Base-by-base conservation (phyloP, 2,113 vertebrate species). In the Dasypus novemcinctus region DNA sequence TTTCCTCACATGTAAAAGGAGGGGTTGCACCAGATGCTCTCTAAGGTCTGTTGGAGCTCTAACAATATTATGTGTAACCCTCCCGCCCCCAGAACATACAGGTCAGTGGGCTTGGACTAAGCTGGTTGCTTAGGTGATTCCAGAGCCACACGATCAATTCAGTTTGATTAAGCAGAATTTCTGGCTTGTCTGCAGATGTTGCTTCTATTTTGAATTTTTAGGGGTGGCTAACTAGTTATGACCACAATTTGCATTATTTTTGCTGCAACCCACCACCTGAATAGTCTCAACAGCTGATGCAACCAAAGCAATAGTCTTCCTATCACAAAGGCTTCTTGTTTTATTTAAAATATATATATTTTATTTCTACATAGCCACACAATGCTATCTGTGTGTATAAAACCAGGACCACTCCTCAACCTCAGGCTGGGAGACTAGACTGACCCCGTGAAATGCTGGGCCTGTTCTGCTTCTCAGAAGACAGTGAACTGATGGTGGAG, bases 251-350 rank as follows among this genome's bases (percentile, higher is more conserved):
- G 69, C 68, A 4, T 96, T 98, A 98, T 98, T 98, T 98, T 97
- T 96, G 96, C 95, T 96, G 95, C 94, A 97, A 95, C 97, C 95
- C 75, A 87, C 83, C 94, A 95, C 97, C 74, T 97, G 98, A 98
- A 98, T 97, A 98, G 96, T 95, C 29, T 84, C 83, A 97, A 97
- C 96, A 98, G 97, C 97, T 97, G 98, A 98, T 97, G 97, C 90
- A 98, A 98, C 97, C 96, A 96, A 97, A 91, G 95, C 94, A 82
- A n/a, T 61, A 54, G 89, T 86, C 82, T 75, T 94, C 93, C 85
- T 96, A 96, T 97, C 96, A 94, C 72, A 68, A 89, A 17, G 33
- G 46, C 36, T 95, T 88, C 88, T 90, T 90, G 61, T 95, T 95
- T 66, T 27, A 90, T 97, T 91, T 93, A 96, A 90, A 59, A 61